A percentile compares a stretch with the other conserved stretches of the same genome.
Evolutionary conservation across 2,797 vertebrate genomes (phyloP).

Genomic region (Parauchenoglanis punctatus): DNA sequence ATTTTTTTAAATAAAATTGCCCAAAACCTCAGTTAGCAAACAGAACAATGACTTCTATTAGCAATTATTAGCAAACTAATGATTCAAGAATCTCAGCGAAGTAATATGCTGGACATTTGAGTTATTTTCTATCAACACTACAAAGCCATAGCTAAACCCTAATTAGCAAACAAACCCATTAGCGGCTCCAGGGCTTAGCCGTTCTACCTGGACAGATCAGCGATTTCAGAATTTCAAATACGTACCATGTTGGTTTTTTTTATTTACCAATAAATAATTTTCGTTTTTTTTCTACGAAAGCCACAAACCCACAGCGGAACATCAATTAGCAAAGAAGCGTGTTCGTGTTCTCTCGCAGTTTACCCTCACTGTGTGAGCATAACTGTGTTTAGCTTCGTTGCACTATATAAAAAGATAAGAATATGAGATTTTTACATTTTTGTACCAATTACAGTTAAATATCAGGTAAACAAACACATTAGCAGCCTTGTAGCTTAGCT

Average conservation of each 20-base stretch:
- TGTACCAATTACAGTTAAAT: background rate
- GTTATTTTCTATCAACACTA: background rate
- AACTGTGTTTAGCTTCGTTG: background rate
- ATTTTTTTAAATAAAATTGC: background rate
- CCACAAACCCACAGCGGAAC: background rate
- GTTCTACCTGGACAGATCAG: background rate
- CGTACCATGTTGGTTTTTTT: background rate
- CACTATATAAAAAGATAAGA: background rate
- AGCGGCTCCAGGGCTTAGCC: background rate
- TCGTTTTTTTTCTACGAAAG: background rate
- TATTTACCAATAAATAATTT: background rate
- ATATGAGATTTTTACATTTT: background rate
- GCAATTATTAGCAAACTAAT: background rate
- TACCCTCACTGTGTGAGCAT: too few relatives aligned
- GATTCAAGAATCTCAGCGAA: background rate
- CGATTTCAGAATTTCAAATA: background rate
- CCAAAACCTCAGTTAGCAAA: background rate
- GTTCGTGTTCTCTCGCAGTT: background rate
- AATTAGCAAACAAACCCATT: background rate
- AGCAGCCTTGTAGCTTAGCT: background rate
- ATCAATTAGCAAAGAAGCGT: background rate
- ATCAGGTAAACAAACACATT: background rate
- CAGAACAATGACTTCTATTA: background rate
- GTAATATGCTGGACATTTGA: background rate
- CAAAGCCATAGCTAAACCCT: background rate